Evolutionary conservation across 2,797 vertebrate genomes (phyloP).

Genomic region (Oceanodroma leucorhoa): DNA sequence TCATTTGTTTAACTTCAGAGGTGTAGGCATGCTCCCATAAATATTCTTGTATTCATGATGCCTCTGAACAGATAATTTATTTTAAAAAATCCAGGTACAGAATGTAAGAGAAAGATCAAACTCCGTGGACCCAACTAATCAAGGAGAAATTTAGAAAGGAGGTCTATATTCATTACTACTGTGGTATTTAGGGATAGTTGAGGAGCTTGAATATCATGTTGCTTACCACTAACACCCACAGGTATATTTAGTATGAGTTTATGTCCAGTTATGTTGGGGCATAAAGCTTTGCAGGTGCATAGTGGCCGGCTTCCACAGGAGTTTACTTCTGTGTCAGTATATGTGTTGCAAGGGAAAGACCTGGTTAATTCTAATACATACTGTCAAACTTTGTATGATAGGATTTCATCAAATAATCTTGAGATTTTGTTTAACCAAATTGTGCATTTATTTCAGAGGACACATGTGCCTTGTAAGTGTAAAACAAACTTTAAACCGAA

Average conservation of each 20-base stretch:
- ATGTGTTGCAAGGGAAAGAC: not conserved
- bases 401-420: not conserved
- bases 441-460: not conserved
- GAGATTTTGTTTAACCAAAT: not conserved
- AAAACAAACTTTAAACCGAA: not conserved
- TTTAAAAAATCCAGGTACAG: not conserved
- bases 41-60: not conserved
- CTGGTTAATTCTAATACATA: not conserved
- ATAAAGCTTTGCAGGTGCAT: not conserved
- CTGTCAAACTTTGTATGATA: not conserved
- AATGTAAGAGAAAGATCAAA: not conserved
- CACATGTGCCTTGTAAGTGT: not conserved
- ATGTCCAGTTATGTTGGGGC: not conserved
- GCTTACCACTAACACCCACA: not conserved
- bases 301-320: not conserved
- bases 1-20: not conserved
- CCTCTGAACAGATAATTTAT: not conserved
- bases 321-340: not conserved
- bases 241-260: not conserved
- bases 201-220: not conserved
- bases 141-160: not conserved
- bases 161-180: not conserved
- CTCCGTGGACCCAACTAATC: not conserved
- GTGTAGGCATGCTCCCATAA: not conserved
- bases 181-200: not conserved